phyloP scores from a whole-genome alignment of 2,797 vertebrate species.

The Acrocephalus scirpaceus region DNA sequence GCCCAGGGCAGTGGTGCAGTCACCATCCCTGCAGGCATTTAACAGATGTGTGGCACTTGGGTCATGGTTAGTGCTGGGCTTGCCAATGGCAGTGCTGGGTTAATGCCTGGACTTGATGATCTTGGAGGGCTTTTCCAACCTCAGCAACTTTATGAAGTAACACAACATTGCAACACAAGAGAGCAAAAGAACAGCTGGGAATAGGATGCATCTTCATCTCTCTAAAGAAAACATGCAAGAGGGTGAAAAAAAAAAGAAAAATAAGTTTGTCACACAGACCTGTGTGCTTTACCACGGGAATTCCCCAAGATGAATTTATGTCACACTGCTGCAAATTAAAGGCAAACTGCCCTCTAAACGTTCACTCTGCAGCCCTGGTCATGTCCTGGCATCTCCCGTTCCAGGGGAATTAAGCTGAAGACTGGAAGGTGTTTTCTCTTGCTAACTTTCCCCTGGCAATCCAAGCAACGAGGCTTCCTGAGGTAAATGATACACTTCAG shows the following conservation, averaged over 20 bases:
- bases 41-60: background rate
- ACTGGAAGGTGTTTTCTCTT: background rate
- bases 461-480: background rate
- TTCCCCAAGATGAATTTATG: background rate
- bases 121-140: background rate
- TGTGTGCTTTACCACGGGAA: background rate
- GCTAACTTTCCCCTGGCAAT: background rate
- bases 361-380: background rate
- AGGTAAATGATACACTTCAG: background rate
- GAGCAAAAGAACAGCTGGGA: background rate
- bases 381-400: rapidly evolving
- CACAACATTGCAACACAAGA: rapidly evolving
- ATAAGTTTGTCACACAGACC: rapidly evolving
- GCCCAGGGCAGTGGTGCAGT: background rate
- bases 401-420: background rate
- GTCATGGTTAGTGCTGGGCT: background rate
- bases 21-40: background rate
- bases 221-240: background rate
- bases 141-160: background rate
- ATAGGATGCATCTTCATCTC: rapidly evolving
- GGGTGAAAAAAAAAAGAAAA: background rate
- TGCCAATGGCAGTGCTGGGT: background rate
- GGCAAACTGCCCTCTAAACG: background rate
- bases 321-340: background rate
- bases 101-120: background rate